Percentiles rank a stretch among this genome's conserved stretches.
Evolutionary conservation across 2,888 invertebrate species (phyloP).

Genomic region (Lagria hirta): DNA sequence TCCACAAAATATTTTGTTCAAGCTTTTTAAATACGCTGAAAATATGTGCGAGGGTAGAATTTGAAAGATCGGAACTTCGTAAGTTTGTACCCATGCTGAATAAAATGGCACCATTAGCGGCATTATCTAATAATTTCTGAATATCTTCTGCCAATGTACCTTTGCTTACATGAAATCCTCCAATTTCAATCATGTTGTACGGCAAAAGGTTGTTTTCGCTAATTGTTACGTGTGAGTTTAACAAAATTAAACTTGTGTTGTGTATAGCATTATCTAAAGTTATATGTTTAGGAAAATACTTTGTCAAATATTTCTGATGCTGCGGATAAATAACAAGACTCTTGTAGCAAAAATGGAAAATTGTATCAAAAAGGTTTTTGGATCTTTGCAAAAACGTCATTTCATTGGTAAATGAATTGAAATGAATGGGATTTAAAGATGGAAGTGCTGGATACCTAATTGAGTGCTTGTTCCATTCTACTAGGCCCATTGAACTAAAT

Average conservation of each 20-base stretch:
- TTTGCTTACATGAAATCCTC: conserved; percentile 55
- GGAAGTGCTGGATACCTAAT: conserved; percentile 56
- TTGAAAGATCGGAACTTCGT: conserved; percentile 43
- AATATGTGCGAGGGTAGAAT: conserved; percentile 41
- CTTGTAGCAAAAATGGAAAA: conserved; percentile 38
- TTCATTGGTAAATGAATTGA: conserved; percentile 50
- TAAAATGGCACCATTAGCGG: conserved; percentile 48
- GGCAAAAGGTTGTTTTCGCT: conserved; percentile 55
- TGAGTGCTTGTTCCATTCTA: conserved; percentile 53
- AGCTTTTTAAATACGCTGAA: conserved; percentile 47
- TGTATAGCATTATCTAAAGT: conserved; percentile 37
- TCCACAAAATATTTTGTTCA: conserved; percentile 54
- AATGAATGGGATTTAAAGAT: conserved; percentile 57
- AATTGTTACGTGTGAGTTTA: conserved; percentile 56
- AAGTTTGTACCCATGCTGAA: conserved; percentile 54
- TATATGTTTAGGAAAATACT: conserved; percentile 42
- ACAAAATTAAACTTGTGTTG: conserved; percentile 40
- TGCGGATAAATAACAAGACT: conserved; percentile 32
- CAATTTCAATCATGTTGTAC: conserved; percentile 60
- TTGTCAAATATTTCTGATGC: conserved; percentile 39
- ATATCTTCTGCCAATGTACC: conserved; percentile 40
- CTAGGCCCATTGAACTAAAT: conserved; percentile 54
- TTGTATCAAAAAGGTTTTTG: conserved; percentile 54
- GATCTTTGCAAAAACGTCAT: conserved; percentile 60
- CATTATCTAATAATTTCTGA: conserved; percentile 45